A percentile compares a stretch with the other conserved stretches of the same genome.
phyloP scores from a whole-genome alignment of 2,113 vertebrate genomes.

The Petromus typicus region DNA sequence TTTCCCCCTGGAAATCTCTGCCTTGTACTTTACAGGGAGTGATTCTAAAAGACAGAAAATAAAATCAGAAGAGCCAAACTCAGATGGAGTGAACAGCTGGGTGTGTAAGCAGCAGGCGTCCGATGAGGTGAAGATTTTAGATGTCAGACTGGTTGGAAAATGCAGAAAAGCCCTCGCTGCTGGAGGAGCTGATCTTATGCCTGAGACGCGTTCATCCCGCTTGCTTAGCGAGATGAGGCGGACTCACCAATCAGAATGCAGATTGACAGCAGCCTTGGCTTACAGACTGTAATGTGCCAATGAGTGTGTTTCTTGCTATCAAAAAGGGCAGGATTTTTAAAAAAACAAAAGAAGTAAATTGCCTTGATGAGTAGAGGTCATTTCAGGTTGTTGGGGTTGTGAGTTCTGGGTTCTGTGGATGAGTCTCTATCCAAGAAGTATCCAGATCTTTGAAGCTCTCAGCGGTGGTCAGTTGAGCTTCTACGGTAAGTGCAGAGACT shows the following conservation, averaged over 20 bases:
- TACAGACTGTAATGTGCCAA: neutral
- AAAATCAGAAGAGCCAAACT: neutral
- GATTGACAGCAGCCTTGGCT: neutral
- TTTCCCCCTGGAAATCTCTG: neutral
- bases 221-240: neutral
- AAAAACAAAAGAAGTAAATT: neutral
- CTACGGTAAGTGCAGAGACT: neutral
- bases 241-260: neutral
- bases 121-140: neutral
- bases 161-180: neutral
- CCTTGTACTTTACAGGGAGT: neutral
- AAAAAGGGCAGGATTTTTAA: neutral
- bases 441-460: neutral
- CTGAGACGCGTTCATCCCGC: neutral
- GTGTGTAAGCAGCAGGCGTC: neutral
- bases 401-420: neutral
- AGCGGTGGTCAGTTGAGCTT: neutral
- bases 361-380: neutral
- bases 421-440: neutral
- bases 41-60: neutral
- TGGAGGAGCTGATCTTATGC: rapidly evolving
- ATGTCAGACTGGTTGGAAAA: neutral
- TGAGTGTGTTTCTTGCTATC: neutral
- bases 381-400: neutral
- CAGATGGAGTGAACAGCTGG: neutral